Evolutionary conservation across 2,113 vertebrate species (phyloP).

Genomic region (Spea bombifrons): DNA sequence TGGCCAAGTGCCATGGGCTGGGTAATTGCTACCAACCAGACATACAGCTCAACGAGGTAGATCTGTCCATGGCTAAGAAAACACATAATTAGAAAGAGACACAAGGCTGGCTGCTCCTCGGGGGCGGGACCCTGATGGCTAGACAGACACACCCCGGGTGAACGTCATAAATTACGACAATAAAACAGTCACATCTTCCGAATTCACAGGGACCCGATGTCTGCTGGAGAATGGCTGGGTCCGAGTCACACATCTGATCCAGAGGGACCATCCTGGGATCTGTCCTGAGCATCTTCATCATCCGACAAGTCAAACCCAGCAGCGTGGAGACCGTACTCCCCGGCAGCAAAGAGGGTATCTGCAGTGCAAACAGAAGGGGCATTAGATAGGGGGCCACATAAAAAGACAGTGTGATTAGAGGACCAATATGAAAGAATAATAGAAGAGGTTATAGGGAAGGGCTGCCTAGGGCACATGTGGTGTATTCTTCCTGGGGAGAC

Average conservation of each 20-base stretch:
- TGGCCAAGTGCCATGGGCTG: too few species aligned
- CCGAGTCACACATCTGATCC: constrained; percentile 15
- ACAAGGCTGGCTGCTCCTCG: too few species aligned
- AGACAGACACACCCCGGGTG: too few species aligned
- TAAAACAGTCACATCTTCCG: too few species aligned
- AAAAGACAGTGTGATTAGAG: background rate
- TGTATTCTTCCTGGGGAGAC: background rate
- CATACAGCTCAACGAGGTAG: too few species aligned
- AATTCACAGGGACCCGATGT: too few species aligned
- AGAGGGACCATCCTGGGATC: constrained; percentile 22
- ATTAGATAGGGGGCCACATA: background rate
- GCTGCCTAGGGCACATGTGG: background rate
- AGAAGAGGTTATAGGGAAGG: background rate
- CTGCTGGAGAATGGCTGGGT: too few species aligned
- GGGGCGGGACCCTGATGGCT: too few species aligned
- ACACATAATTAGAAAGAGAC: too few species aligned
- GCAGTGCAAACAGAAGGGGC: background rate
- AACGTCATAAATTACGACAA: too few species aligned
- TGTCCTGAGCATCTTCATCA: constrained; percentile 49
- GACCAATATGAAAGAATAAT: background rate
- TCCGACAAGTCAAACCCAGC: constrained; percentile 42
- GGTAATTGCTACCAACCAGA: too few species aligned
- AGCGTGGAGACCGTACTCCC: constrained; percentile 19
- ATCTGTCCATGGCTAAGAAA: too few species aligned
- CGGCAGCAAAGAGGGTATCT: constrained; percentile 48